These are phyloP conservation scores for Arion vulgaris DNA, from an alignment of 1,140 invertebrate species.

Conservation along the genomic window DNA sequence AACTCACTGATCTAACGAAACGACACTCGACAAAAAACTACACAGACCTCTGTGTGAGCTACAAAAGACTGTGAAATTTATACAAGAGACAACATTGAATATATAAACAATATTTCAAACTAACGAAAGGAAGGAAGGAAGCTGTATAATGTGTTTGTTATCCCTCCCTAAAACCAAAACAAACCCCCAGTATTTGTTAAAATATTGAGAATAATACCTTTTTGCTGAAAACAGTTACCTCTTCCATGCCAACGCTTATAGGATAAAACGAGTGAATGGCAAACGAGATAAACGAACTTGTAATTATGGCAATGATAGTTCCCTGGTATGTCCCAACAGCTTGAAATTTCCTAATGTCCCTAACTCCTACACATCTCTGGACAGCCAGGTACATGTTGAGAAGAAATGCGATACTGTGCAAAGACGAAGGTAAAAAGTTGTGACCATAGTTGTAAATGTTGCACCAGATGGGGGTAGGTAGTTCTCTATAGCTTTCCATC, in stretches of 20 bases:
- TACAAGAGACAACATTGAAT: too few relatives aligned
- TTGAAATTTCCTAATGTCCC: not conserved
- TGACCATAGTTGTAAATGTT: constrained; percentile 15
- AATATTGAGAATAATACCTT: too few relatives aligned
- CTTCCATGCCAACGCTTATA: not conserved
- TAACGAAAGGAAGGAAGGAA: too few relatives aligned
- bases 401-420: constrained; percentile 27
- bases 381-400: constrained; percentile 28
- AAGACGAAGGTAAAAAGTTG: constrained; percentile 15
- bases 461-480: constrained; percentile 8
- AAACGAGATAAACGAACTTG: not conserved
- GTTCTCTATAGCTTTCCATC: not conserved
- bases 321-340: not conserved
- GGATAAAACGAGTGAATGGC: constrained; percentile 12
- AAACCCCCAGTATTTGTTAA: too few relatives aligned
- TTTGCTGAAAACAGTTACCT: constrained; percentile 2
- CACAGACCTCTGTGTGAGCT: too few relatives aligned
- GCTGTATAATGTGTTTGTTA: too few relatives aligned
- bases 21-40: too few relatives aligned
- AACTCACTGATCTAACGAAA: too few relatives aligned
- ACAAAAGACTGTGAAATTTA: too few relatives aligned
- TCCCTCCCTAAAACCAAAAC: too few relatives aligned
- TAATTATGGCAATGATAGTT: not conserved
- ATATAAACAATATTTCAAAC: too few relatives aligned
- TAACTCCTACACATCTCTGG: constrained; percentile 22